A percentile compares a stretch with the other conserved stretches of the same genome.
Evolutionary conservation across 2,888 invertebrate genomes (phyloP).

Genomic region (Hyppa rectilinea): DNA sequence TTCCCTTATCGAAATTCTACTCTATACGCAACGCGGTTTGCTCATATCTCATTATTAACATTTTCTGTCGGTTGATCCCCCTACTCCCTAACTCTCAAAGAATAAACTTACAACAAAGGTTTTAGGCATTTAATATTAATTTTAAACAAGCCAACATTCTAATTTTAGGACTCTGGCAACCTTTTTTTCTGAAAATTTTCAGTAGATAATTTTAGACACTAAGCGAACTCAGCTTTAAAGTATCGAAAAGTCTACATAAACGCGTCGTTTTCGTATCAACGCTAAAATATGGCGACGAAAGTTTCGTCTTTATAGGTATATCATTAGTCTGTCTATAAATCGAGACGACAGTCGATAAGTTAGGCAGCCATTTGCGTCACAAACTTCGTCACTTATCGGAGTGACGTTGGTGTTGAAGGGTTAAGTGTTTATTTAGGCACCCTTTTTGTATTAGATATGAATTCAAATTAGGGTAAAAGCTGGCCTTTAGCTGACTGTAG

Average conservation of each 20-base stretch:
- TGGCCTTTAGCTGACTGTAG: not conserved
- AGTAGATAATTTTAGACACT: conserved; percentile 12
- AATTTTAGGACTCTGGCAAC: conserved; percentile 20
- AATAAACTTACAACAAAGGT: not conserved
- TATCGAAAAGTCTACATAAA: conserved; percentile 1
- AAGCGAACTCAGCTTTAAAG: not conserved
- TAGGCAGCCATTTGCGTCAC: conserved; percentile 46
- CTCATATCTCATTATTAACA: not conserved
- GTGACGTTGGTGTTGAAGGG: conserved; percentile 34
- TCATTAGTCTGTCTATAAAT: conserved; percentile 37
- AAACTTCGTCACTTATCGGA: conserved; percentile 32
- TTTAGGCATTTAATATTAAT: conserved; percentile 11
- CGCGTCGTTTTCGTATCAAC: conserved; percentile 16
- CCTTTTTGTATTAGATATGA: conserved; percentile 33
- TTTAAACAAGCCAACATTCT: conserved; percentile 11
- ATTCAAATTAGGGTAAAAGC: conserved; percentile 25
- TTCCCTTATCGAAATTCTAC: too few relatives aligned
- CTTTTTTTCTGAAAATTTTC: not conserved
- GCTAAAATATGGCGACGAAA: conserved; percentile 19
- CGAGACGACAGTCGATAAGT: conserved; percentile 39
- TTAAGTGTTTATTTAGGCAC: conserved; percentile 47
- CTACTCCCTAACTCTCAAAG: not conserved
- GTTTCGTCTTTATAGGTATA: conserved; percentile 16
- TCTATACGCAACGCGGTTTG: too few relatives aligned
- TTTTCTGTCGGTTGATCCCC: not conserved